Percentiles rank a stretch among this genome's conserved stretches.
Evolutionary conservation across 2,888 invertebrate species (phyloP).

Genomic region (Schrankia costaestrigalis): DNA sequence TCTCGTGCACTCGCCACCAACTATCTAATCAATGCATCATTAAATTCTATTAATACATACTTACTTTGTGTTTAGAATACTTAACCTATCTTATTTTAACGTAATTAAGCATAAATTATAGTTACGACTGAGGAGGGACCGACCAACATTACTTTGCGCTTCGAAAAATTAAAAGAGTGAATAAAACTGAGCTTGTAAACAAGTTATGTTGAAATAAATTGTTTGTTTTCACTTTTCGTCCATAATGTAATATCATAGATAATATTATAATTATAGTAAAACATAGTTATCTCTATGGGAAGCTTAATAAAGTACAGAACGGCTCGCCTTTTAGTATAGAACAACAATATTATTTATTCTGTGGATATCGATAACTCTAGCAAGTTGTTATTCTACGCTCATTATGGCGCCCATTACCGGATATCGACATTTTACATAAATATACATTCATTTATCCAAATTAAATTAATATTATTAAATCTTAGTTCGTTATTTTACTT

Average conservation of each 20-base stretch:
- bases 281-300: slow-evolving; percentile 9
- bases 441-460: too few species aligned
- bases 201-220: too few species aligned
- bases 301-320: slow-evolving; percentile 13
- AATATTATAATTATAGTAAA: slow-evolving; percentile 1
- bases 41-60: slow-evolving; percentile 29
- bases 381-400: too few species aligned
- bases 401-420: too few species aligned
- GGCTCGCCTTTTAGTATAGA: neutral
- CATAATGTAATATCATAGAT: slow-evolving; percentile 9
- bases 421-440: too few species aligned
- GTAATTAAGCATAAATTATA: slow-evolving; percentile 23
- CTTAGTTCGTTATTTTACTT: too few species aligned
- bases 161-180: too few species aligned
- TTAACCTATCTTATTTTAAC: slow-evolving; percentile 20
- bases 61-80: slow-evolving; percentile 17
- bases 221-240: neutral
- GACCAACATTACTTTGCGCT: slow-evolving; percentile 10
- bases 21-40: slow-evolving; percentile 24
- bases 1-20: neutral
- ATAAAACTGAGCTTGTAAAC: too few species aligned
- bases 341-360: slow-evolving; percentile 7
- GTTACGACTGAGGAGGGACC: neutral
- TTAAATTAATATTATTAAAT: too few species aligned
- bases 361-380: too few species aligned